Evolutionary conservation across 2,113 vertebrate species (phyloP).

Genomic region (Rostratula benghalensis): DNA sequence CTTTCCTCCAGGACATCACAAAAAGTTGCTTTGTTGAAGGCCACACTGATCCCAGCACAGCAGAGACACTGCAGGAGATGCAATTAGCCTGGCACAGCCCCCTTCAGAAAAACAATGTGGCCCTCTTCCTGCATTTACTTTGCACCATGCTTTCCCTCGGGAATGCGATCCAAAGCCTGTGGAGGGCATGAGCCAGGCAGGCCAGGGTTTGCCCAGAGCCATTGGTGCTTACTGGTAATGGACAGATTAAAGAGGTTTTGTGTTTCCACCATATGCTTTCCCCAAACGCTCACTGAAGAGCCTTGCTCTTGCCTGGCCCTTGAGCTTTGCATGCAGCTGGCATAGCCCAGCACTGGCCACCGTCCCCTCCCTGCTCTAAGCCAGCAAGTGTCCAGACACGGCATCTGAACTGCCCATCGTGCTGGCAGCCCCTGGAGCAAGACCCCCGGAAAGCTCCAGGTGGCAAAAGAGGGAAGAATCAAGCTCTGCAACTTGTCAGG

Average conservation of each 20-base stretch:
- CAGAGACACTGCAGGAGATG: neutral
- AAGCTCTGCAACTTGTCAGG: neutral
- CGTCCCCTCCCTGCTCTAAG: neutral
- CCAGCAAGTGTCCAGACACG: neutral
- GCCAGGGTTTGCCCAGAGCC: neutral
- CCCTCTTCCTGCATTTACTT: neutral
- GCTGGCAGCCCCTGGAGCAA: fast-evolving
- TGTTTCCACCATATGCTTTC: neutral
- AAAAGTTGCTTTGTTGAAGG: neutral
- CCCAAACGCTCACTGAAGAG: fast-evolving
- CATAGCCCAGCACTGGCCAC: fast-evolving
- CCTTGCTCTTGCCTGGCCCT: fast-evolving
- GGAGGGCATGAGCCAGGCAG: neutral
- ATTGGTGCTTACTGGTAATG: fast-evolving
- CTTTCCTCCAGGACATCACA: neutral
- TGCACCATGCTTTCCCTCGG: neutral
- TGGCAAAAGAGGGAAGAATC: neutral
- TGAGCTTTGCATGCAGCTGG: fast-evolving
- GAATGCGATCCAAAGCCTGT: neutral
- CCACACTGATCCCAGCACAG: neutral
- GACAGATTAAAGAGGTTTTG: neutral
- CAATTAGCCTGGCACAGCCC: neutral
- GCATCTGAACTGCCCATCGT: fast-evolving
- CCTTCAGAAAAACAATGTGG: neutral
- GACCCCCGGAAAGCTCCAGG: neutral